phyloP scores from a whole-genome alignment of 1,140 invertebrate genomes.

The Bombus consobrinus region DNA sequence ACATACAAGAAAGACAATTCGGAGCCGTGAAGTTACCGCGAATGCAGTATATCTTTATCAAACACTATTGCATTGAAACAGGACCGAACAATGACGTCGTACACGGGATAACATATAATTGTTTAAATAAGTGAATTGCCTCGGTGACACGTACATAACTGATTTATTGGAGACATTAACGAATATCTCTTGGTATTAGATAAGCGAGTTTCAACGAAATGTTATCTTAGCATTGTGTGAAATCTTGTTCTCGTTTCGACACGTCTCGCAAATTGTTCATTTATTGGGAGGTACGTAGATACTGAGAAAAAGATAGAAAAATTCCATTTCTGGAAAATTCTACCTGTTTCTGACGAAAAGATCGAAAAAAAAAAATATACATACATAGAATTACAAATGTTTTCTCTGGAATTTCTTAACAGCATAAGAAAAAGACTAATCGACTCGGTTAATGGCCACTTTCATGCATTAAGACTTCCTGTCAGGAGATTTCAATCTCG shows the following conservation, averaged over 20 bases:
- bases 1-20: conserved; percentile 42
- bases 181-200: background rate
- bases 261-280: no score
- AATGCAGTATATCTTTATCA: conserved; percentile 35
- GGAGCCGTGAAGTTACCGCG: conserved; percentile 13
- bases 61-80: background rate
- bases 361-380: background rate
- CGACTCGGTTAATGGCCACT: background rate
- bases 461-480: background rate
- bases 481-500: background rate
- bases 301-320: background rate
- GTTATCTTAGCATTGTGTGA: background rate
- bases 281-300: no score
- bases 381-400: background rate
- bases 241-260: background rate
- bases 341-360: background rate
- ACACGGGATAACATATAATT: background rate
- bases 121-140: conserved; percentile 10
- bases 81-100: conserved; percentile 1
- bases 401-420: background rate
- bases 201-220: background rate
- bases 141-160: background rate
- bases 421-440: background rate
- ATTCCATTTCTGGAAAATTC: background rate
- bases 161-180: background rate